Base-by-base conservation (phyloP, 2,888 invertebrate species). In the Hipparchia sbordonii region DNA sequence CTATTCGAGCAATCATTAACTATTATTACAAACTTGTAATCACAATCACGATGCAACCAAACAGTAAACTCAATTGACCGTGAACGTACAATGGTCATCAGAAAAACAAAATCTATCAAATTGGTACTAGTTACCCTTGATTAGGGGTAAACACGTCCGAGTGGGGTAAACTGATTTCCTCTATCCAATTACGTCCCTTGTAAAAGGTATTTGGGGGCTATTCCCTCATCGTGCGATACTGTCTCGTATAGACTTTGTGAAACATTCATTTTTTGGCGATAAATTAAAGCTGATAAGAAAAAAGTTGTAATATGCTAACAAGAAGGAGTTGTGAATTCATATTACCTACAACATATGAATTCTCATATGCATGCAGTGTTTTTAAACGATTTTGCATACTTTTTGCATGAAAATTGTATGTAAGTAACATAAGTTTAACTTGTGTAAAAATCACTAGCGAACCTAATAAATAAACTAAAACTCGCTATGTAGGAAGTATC, bases 161-260 rank as follows among this genome's bases (percentile, higher is more conserved):
- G 90, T 93, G 90, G 92, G 90, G 91, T 89, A 91, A 92, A 92
- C 90, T 91, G 93, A 93, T 92, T 92, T 85, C 82, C 84, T 88
- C 87, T 90, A 93, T 93, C 89, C 93, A 92, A 93, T 93, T 93
- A 93, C 89, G 87, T 85, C 88, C 89, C 84, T 83, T 82, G 75
- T 77, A 78, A 77, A 78, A 76, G 76, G 77, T 77, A 76, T 72
- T 75, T 75, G 80, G 82, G 76, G 60, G 59, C 77, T 85, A 89
- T 90, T 85, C 82, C 81, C 8, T 48, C 10, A 67, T 7, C 71
- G 56, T 48, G 52, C 76, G 74, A 59, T 60, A 74, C 67, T 39
- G n/a, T 69, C 7, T 70, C 70, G 63, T 39, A 45, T 69, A 61
- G 57, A 10, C 33, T 57, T 10, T 23, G 63, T 33, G 56, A 13